Base-by-base conservation (phyloP, 2,797 vertebrate genomes). In the Premnoplex brunnescens region DNA sequence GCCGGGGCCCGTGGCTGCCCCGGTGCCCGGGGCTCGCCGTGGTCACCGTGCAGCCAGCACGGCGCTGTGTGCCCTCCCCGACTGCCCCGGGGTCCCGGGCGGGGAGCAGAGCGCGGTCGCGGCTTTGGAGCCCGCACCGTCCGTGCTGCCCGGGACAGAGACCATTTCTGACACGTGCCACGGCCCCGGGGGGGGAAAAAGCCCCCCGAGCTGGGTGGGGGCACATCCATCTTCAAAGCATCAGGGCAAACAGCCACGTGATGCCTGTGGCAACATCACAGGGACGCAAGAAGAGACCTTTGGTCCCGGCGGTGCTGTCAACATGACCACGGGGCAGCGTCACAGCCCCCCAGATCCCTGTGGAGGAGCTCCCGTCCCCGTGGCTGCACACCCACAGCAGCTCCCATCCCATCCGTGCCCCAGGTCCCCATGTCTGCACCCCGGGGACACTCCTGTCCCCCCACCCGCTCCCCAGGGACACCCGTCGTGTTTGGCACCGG, bases 201-300 rank as follows among this genome's bases (percentile, higher is more conserved):
- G 36, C 2, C 22, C 36, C n/a, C 1, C 2, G 59, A 39, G 34
- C 36, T n/a, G 55, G 16, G 41, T 22, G 24, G 19, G 44, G 68
- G 67, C 84, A 94, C n/a, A 93, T 72, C 44, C 60, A 5, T 27
- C 87, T 64, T 77, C 94, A 83, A 88, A 89, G 74, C 49, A 49
- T 63, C 77, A 58, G 54, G 84, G 71, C 72, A 80, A 94, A 89
- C 82, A 95, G 64, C 24, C 95, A 83, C 24, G 87, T 96, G 94
- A 74, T 14, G 54, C 46, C 30, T 80, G 64, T 49, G 82, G 64
- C 82, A 67, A 74, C 49, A 28, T 3, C 1, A 23, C 7, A 4
- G 81, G 24, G 91, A 77, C 85, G 93, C 64, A 36, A 75, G 55
- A 85, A 46, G 32, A 26, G 89, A 96, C 96, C 96, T 96, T 96